Base-by-base conservation (phyloP, 2,797 vertebrate species). In the Gallirallus australis region DNA sequence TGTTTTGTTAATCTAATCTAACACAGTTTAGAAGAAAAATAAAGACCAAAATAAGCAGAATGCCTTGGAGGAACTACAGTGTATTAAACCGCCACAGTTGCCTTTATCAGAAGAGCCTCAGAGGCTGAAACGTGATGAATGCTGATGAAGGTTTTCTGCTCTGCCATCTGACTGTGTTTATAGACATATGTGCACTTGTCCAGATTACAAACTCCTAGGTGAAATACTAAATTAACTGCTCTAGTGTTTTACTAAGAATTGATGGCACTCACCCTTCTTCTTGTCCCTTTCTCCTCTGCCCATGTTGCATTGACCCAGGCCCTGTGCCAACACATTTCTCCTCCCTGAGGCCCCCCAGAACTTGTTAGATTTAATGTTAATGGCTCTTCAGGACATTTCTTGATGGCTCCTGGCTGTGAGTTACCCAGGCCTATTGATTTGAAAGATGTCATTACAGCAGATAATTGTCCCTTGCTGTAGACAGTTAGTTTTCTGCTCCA, bases 71-170 rank as follows among this genome's bases (percentile, higher is more conserved):
- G 31, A 89, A n/a, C 52, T 48, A 31, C 0, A 4, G 31, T n/a
- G 42, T 66, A 20, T 82, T 89, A 56, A 84, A 69, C 57, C 6
- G 1, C n/a, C 42, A 83, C 73, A 76, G 54, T 50, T 95, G 61
- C 50, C 70, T 69, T 90, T 92, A 84, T 84, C 93, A 82, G 86
- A 77, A 63, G 54, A 83, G 57, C 39, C 73, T 92, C 54, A 69
- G 69, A 25, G 60, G 5, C 59, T 73, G 61, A 68, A 65, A n/a
- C 1, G 2, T 72, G 56, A 23, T 54, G 91, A 88, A 83, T 83
- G 93, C 61, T 89, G 87, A 80, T 85, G 91, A 87, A 87, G 65
- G 28, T 33, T 80, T 94, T 53, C 60, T 71, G 45, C 45, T 75
- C 69, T 75, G 57, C 40, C 82, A 68, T 66, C 63, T 86, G 72